Conservation (phyloP, 2,888 invertebrate species). For the Branchipolynoe longqiensis region DNA sequence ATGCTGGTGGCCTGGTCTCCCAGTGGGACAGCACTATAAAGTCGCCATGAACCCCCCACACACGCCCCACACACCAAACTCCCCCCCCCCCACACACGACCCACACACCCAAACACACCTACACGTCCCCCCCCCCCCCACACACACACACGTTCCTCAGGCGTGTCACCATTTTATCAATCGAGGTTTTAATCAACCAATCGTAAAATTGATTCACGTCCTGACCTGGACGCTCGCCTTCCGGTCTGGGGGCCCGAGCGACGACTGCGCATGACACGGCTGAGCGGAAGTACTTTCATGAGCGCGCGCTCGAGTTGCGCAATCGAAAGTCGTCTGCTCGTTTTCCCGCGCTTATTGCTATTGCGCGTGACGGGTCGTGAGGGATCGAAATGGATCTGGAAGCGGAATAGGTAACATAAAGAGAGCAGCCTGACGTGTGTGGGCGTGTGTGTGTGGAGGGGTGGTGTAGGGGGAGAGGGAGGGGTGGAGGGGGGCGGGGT, state of each 20-base stretch:
- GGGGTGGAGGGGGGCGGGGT: no score
- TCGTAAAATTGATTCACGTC: slow-evolving; percentile 51
- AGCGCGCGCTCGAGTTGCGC: slow-evolving; percentile 42
- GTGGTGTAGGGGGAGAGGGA: no score
- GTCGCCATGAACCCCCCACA: no score
- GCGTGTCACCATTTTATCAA: slow-evolving; percentile 36
- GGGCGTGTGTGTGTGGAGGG: no score
- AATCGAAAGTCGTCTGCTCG: slow-evolving; percentile 47
- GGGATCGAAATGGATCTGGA: slow-evolving; percentile 55
- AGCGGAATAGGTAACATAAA: slow-evolving; percentile 41
- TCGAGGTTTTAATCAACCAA: slow-evolving; percentile 39
- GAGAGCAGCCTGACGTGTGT: slow-evolving; percentile 25
- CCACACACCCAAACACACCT: no score
- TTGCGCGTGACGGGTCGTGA: slow-evolving; percentile 43
- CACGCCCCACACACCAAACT: no score
- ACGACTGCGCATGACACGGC: slow-evolving; percentile 46
- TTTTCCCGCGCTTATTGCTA: slow-evolving; percentile 48
- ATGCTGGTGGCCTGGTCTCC: no score
- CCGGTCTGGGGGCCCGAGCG: slow-evolving; percentile 43
- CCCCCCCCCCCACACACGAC: no score
- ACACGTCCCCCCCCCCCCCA: no score
- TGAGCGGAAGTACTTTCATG: slow-evolving; percentile 44
- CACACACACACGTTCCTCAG: no score
- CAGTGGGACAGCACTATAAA: no score
- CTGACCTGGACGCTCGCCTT: slow-evolving; percentile 50